Percentiles rank a stretch among this genome's conserved stretches.
phyloP scores from a whole-genome alignment of 2,888 invertebrate genomes.

The Drosophila neonasuta region DNA sequence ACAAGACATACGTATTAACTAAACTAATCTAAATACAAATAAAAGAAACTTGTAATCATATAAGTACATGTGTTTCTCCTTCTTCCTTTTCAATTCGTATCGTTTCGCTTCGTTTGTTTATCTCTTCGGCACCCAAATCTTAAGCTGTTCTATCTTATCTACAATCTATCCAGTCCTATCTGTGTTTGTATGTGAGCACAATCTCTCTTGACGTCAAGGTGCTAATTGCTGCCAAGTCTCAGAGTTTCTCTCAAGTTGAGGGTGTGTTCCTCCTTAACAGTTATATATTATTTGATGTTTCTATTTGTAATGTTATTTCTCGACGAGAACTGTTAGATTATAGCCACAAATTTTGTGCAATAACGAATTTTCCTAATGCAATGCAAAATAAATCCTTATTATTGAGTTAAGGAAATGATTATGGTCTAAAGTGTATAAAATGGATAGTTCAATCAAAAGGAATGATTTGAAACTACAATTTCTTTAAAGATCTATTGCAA shows the following conservation, averaged over 20 bases:
- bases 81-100: neutral
- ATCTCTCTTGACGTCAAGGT: conserved; percentile 7
- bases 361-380: too few species aligned
- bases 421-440: too few species aligned
- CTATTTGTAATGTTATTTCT: too few species aligned
- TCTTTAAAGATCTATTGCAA: too few species aligned
- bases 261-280: neutral
- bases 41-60: conserved; percentile 42
- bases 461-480: too few species aligned
- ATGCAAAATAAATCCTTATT: too few species aligned
- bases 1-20: conserved; percentile 45
- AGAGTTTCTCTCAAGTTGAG: neutral
- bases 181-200: conserved; percentile 4
- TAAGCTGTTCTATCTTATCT: conserved; percentile 8
- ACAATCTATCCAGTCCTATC: neutral
- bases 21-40: conserved; percentile 63
- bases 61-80: conserved; percentile 14
- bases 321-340: too few species aligned
- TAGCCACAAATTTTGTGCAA: too few species aligned
- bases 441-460: too few species aligned
- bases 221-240: neutral
- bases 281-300: too few species aligned
- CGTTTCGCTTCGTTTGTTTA: conserved; percentile 7
- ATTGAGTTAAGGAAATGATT: too few species aligned
- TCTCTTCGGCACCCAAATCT: neutral